Evolutionary conservation across 2,797 vertebrate species (phyloP), one percentile per base, ranked within the genome.

Genomic region (Salarias fasciatus): DNA sequence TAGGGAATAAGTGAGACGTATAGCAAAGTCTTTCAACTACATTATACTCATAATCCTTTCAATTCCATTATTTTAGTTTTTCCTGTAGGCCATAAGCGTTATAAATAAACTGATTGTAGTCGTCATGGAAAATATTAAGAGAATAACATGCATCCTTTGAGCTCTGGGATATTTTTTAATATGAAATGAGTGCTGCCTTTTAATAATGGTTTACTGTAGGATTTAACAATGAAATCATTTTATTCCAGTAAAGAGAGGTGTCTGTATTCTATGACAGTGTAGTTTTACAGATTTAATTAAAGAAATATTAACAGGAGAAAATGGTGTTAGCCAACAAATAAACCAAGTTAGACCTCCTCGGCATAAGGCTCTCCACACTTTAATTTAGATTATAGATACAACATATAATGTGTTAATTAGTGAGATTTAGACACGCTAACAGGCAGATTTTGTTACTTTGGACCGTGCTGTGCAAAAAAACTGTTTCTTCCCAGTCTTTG

Each of bases 11-110:
- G 28, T 65, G 15, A 38, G 15, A 29, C 45, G 7, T 4, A 13
- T 29, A 37, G 46, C n/a, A 41, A 37, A 41, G 30, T 48, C 3
- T 67, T 9, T 53, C 53, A 57, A 45, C 10, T 15, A 14, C 6
- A 14, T 14, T 33, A 41, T 44, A n/a, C 12, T 18, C 44, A 30
- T 31, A 29, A 49, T 51, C 11, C 15, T 31, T 9, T 8, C 5
- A 15, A 11, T 28, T 57, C 5, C 28, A 6, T 48, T 6, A 1
- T 37, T 33, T 2, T 18, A n/a, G n/a, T 18, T 24, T 24, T 18
- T 28, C 40, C 18, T 28, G 7, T 54, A 10, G 13, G 14, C 11
- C 11, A 11, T 38, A 5, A 5, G 2, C 42, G 44, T 40, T 24
- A 46, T 11, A 53, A 45, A 50, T 33, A 42, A 18, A 12, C 0